Percentiles rank a stretch among this genome's conserved stretches.
phyloP scores from a whole-genome alignment of 2,888 invertebrate genomes.

The Steinernema scapterisci region DNA sequence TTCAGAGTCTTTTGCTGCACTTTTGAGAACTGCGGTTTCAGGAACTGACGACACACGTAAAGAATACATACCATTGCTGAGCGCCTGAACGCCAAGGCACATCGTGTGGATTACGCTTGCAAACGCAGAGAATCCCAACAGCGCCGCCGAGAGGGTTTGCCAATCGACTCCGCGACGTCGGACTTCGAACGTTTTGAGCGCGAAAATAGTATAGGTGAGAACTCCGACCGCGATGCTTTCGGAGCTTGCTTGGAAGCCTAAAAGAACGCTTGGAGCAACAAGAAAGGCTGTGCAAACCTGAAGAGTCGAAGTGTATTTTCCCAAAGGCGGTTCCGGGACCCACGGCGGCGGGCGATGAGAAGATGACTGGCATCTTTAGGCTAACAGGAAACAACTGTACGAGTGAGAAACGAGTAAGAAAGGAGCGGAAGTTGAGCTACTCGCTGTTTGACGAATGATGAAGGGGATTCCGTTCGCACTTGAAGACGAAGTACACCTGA shows the following conservation, averaged over 20 bases:
- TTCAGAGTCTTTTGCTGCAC: no score
- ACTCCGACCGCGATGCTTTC: constrained; percentile 1
- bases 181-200: neutral
- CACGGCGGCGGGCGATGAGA: neutral
- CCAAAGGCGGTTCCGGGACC: neutral
- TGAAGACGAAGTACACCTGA: no score
- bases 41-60: no score
- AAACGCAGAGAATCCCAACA: neutral
- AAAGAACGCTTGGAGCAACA: neutral
- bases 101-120: neutral
- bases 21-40: neutral
- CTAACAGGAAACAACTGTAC: neutral
- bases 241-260: neutral
- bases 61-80: neutral
- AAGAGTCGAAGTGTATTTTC: neutral
- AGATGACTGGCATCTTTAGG: neutral
- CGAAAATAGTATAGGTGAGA: neutral
- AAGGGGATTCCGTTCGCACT: no score
- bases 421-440: no score
- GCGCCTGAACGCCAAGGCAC: neutral
- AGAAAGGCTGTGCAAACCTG: neutral
- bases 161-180: neutral
- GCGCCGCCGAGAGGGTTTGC: neutral
- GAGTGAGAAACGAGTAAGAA: no score
- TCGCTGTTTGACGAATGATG: no score